These are phyloP conservation scores for Popillia japonica DNA, from an alignment of 1,140 invertebrate species.

Conservation along the genomic window DNA sequence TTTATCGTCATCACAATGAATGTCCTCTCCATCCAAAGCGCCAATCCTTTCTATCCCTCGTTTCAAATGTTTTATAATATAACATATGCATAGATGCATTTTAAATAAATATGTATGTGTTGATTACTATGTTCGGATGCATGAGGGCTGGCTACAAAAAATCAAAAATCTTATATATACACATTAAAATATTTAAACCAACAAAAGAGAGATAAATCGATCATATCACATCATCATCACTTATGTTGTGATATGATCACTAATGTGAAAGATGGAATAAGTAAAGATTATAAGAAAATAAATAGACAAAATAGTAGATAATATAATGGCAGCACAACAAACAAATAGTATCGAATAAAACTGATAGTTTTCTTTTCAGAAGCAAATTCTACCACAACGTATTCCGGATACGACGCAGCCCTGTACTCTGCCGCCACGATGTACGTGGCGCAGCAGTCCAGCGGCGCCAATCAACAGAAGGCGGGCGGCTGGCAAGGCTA, in stretches of 20 bases:
- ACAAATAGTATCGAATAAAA: neutral
- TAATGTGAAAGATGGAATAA: no score
- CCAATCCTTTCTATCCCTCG: no score
- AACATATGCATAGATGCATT: neutral
- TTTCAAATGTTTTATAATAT: neutral
- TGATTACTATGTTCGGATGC: conserved; percentile 19
- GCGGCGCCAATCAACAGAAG: conserved; percentile 64
- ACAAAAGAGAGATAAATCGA: no score
- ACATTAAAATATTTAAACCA: no score
- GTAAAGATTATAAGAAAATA: no score
- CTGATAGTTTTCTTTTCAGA: conserved; percentile 43
- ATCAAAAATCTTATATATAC: no score
- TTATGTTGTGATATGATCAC: no score
- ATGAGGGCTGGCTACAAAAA: conserved; percentile 19
- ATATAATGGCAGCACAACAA: no score
- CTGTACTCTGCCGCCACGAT: conserved; percentile 92
- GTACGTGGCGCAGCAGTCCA: conserved; percentile 86
- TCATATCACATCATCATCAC: neutral
- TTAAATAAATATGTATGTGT: neutral
- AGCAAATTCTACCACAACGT: conserved; percentile 72
- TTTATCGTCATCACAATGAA: no score
- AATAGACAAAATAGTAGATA: no score
- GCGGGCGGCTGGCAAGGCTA: conserved; percentile 75
- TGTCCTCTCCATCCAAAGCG: no score
- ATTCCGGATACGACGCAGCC: conserved; percentile 88